Evolutionary conservation across 2,113 vertebrate species (phyloP), one percentile per base, ranked within the genome.

Genomic region (Caranx melampygus): DNA sequence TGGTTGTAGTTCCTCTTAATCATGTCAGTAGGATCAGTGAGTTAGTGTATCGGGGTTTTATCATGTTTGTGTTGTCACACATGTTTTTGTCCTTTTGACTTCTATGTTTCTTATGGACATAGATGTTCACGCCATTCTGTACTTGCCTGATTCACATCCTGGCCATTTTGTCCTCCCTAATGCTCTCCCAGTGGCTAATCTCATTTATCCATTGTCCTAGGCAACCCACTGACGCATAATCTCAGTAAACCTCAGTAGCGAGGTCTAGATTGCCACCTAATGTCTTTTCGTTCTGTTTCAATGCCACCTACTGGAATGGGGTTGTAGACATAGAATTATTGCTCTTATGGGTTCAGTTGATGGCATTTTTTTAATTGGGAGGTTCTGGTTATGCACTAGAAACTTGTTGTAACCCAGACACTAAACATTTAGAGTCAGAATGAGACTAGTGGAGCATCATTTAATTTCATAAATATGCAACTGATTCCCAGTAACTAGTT

Each of bases 71-170:
- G 52, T 73, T 33, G 34, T 55, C 55, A 52, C 35, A 57, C 21
- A 6, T 65, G 15, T 42, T 78, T 62, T 78, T 75, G n/a, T 82
- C 26, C 62, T 42, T 60, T 47, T 60, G 37, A 78, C 79, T 59
- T 88, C 87, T 91, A 84, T 89, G 76, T 84, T 64, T 78, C 57
- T 42, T 13, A 26, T 78, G 35, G 49, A 79, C 84, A 86, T 90
- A 87, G 87, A 91, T 81, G 86, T 16, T 87, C 76, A 78, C 40
- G 13, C 21, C 67, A 75, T 70, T 66, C 44, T 72, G 21, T 76
- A 64, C 75, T 64, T 69, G 42, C 64, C 62, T 72, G 20, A 79
- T 74, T 73, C 72, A 67, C 74, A 75, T n/a, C 68, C 42, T 66
- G 67, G 78, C 51, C 74, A 74, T 78, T 42, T 55, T 73, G 45